These are phyloP conservation scores for Orbicella faveolata DNA, from an alignment of 64 coral and sea anemone species.

Conservation along the genomic window DNA sequence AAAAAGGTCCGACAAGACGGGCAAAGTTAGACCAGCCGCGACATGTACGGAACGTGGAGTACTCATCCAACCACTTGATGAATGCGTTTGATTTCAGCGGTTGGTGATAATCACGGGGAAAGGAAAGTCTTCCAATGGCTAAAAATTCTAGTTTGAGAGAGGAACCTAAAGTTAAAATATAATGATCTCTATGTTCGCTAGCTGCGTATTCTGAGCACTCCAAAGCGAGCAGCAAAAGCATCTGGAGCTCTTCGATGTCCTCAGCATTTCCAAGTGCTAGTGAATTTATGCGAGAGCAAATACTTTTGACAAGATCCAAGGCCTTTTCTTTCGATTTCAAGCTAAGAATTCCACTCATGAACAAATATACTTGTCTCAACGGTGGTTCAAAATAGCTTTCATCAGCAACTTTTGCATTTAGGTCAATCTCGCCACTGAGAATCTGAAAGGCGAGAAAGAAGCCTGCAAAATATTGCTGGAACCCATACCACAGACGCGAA, in stretches of 20 bases:
- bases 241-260: not conserved
- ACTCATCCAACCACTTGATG: not conserved
- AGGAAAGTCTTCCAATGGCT: not conserved
- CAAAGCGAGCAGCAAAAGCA: not conserved
- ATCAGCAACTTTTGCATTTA: not conserved
- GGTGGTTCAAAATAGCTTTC: not conserved
- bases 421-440: not conserved
- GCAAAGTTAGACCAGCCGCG: not conserved
- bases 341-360: constrained; percentile 11
- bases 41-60: no score
- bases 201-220: not conserved
- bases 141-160: not conserved
- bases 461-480: constrained; percentile 21
- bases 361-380: not conserved
- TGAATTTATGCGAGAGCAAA: not conserved
- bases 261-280: not conserved
- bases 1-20: not conserved
- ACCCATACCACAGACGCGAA: not conserved
- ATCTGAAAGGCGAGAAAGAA: constrained; percentile 15
- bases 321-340: not conserved
- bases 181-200: not conserved
- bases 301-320: not conserved
- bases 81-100: not conserved
- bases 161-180: not conserved
- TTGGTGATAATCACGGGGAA: not conserved